Evolutionary conservation across 2,797 vertebrate species (phyloP).

Genomic region (Vireo griseus): DNA sequence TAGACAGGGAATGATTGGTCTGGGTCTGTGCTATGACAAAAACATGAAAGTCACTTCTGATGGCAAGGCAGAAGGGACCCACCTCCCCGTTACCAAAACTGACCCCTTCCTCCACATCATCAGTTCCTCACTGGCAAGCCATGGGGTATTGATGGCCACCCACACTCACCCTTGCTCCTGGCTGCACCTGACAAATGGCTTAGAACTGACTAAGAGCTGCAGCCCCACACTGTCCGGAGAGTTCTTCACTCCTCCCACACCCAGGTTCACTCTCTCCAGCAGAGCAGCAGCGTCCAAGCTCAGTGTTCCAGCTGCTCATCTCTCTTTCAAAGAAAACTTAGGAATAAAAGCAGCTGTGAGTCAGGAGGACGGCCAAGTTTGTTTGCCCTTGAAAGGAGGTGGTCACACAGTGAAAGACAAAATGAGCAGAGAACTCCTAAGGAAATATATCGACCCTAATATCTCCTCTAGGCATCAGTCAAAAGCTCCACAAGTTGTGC

Average conservation of each 20-base stretch:
- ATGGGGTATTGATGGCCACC: not conserved
- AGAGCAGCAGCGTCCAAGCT: not conserved
- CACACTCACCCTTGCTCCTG: constrained; percentile 29
- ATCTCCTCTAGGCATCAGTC: not conserved
- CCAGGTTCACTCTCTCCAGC: not conserved
- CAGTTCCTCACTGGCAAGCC: not conserved
- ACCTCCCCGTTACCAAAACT: not conserved
- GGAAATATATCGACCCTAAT: not conserved
- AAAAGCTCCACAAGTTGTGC: not conserved
- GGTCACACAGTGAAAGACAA: not conserved
- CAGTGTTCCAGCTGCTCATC: constrained; percentile 12
- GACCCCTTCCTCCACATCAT: not conserved
- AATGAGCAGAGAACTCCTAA: not conserved
- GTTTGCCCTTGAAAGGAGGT: constrained; percentile 46
- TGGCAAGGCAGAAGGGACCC: not conserved
- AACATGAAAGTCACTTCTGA: not conserved
- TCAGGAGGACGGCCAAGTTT: constrained; percentile 30
- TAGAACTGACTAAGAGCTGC: not conserved
- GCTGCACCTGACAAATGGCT: not conserved
- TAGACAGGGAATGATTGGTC: not conserved
- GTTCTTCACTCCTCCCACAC: not conserved
- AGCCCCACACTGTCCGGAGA: not conserved
- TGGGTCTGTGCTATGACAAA: not conserved
- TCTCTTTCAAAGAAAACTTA: constrained; percentile 53
- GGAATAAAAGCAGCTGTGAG: constrained; percentile 14